Percentiles rank a stretch among this genome's conserved stretches.
phyloP scores from a whole-genome alignment of 1,140 invertebrate species.

The Pogonognathellus flavescens region DNA sequence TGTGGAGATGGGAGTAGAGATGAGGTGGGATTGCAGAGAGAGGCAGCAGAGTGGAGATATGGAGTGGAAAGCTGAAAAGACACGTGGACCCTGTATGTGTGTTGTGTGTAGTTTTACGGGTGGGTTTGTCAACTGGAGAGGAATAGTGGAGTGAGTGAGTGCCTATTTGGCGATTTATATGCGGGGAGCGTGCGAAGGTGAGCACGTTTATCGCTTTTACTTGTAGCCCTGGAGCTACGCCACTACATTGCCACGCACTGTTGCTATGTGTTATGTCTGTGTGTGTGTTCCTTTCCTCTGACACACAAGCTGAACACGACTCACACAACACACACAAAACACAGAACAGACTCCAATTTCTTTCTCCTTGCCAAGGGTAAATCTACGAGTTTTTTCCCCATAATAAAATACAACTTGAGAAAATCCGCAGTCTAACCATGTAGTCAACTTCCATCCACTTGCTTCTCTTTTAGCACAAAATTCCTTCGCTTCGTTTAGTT shows the following conservation, averaged over 20 bases:
- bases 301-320: neutral
- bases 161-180: slow-evolving; percentile 57
- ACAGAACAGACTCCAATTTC: slow-evolving; percentile 42
- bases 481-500: slow-evolving; percentile 29
- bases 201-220: slow-evolving; percentile 66
- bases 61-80: too few relatives aligned
- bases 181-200: slow-evolving; percentile 61
- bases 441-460: slow-evolving; percentile 39
- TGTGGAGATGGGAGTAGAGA: too few relatives aligned
- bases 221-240: slow-evolving; percentile 61
- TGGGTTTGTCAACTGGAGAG: slow-evolving; percentile 6
- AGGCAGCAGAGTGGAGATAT: too few relatives aligned
- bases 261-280: slow-evolving; percentile 45
- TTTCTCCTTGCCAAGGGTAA: slow-evolving; percentile 44
- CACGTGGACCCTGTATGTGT: too few relatives aligned
- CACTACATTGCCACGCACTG: slow-evolving; percentile 52
- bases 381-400: slow-evolving; percentile 46
- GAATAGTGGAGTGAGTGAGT: slow-evolving; percentile 31
- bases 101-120: neutral
- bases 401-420: slow-evolving; percentile 48
- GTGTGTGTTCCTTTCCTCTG: slow-evolving; percentile 21
- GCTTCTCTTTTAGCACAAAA: slow-evolving; percentile 39
- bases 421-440: slow-evolving; percentile 38
- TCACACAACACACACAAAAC: too few relatives aligned
- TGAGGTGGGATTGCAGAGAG: too few relatives aligned